These are phyloP conservation scores for Orius insidiosus DNA, from an alignment of 1,140 invertebrate species.

Conservation along the genomic window DNA sequence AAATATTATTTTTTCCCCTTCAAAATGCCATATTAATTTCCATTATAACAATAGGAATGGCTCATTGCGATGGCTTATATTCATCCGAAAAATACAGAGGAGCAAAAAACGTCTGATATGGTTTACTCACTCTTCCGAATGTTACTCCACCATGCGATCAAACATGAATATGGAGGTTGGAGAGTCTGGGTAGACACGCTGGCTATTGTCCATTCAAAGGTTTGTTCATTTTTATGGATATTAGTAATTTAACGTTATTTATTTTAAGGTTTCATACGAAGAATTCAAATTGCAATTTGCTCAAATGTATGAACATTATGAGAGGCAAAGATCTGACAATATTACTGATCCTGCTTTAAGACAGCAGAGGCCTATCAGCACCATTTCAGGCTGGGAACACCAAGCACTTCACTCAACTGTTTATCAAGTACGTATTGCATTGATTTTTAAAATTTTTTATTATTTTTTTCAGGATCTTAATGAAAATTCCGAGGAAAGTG, in stretches of 20 bases:
- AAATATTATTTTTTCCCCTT: constrained; percentile 22
- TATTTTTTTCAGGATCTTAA: constrained; percentile 18
- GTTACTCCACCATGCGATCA: constrained; percentile 96
- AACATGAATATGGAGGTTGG: constrained; percentile 99
- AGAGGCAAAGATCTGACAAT: constrained; percentile 79
- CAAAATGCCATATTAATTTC: too few species aligned
- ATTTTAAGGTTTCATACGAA: constrained; percentile 91
- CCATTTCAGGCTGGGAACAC: constrained; percentile 86
- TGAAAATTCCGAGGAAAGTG: constrained; percentile 15
- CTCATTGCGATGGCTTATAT: constrained; percentile 97
- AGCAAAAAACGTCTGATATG: constrained; percentile 95
- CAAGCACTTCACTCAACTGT: constrained; percentile 23
- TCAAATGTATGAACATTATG: constrained; percentile 95
- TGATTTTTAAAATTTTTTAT: background rate
- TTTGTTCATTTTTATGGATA: too few species aligned
- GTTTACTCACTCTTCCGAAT: constrained; percentile 94
- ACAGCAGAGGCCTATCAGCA: constrained; percentile 83
- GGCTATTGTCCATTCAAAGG: constrained; percentile 98
- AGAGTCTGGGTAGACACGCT: constrained; percentile 98
- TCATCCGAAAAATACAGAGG: constrained; percentile 84
- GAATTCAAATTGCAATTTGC: constrained; percentile 91
- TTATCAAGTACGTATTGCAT: constrained; percentile 9
- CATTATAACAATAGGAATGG: constrained; percentile 64
- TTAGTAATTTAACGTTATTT: too few species aligned
- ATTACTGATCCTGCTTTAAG: constrained; percentile 84